These are phyloP conservation scores for Bufo gargarizans DNA, from an alignment of 2,113 vertebrate species.

Conservation along the genomic window DNA sequence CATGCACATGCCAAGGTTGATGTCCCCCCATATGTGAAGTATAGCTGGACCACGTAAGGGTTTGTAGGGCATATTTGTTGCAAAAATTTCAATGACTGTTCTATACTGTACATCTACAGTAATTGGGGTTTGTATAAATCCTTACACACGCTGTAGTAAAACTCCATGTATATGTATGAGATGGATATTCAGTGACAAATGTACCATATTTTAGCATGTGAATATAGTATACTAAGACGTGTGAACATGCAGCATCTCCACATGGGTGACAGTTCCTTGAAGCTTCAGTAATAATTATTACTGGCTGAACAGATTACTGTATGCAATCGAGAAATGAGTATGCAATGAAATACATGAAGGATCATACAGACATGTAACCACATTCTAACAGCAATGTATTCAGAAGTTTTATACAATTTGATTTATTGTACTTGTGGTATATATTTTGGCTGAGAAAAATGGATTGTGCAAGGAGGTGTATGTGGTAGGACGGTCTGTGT, in stretches of 20 bases:
- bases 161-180: background rate
- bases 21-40: background rate
- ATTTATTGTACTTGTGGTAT: too few relatives aligned
- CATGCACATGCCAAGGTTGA: background rate
- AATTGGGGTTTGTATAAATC: background rate
- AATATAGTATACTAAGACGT: background rate
- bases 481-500: background rate
- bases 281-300: too few relatives aligned
- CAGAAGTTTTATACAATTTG: too few relatives aligned
- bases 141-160: background rate
- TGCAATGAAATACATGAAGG: too few relatives aligned
- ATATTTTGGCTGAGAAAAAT: background rate
- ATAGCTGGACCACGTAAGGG: background rate
- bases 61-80: background rate
- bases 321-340: too few relatives aligned
- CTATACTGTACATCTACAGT: background rate
- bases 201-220: background rate
- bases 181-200: background rate
- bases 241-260: too few relatives aligned
- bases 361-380: too few relatives aligned
- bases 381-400: too few relatives aligned
- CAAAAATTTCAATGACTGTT: background rate
- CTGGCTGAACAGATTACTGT: too few relatives aligned
- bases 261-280: too few relatives aligned
- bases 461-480: background rate